phyloP scores from a whole-genome alignment of 2,888 invertebrate species.

The Athalia circularis region DNA sequence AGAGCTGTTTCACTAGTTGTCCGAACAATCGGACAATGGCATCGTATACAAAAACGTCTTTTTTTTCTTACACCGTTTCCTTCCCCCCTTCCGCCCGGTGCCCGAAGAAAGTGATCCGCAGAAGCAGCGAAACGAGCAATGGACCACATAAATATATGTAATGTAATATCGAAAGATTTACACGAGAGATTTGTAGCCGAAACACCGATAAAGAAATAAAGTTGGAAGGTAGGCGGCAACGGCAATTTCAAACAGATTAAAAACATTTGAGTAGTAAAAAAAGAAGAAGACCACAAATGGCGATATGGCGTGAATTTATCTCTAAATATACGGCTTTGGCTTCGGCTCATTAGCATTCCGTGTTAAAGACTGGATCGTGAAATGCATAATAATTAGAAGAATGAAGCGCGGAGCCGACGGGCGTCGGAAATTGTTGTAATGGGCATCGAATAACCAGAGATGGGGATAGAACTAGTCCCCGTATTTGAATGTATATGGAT shows the following conservation, averaged over 20 bases:
- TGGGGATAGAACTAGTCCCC: background rate
- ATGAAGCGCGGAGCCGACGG: background rate
- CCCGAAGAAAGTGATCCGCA: no score
- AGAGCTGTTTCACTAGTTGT: slow-evolving; percentile 1
- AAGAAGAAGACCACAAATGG: slow-evolving; percentile 3
- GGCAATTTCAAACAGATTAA: background rate
- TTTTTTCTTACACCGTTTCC: background rate
- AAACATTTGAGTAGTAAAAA: background rate
- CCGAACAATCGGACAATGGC: slow-evolving; percentile 36
- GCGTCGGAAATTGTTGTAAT: slow-evolving; percentile 2
- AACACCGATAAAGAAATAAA: no score
- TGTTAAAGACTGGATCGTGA: slow-evolving; percentile 28
- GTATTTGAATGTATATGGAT: no score
- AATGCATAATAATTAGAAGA: slow-evolving; percentile 27
- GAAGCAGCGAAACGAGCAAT: no score
- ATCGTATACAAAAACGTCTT: slow-evolving; percentile 19
- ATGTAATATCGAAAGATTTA: no score
- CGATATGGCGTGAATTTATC: background rate
- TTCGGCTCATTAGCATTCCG: slow-evolving; percentile 26
- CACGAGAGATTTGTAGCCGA: no score
- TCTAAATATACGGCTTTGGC: background rate
- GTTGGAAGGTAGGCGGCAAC: background rate
- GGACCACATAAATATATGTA: no score
- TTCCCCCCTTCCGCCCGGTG: background rate
- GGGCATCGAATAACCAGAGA: background rate